A percentile compares a stretch with the other conserved stretches of the same genome.
phyloP scores from a whole-genome alignment of 2,113 vertebrate genomes.

The Trematomus loennbergii region DNA sequence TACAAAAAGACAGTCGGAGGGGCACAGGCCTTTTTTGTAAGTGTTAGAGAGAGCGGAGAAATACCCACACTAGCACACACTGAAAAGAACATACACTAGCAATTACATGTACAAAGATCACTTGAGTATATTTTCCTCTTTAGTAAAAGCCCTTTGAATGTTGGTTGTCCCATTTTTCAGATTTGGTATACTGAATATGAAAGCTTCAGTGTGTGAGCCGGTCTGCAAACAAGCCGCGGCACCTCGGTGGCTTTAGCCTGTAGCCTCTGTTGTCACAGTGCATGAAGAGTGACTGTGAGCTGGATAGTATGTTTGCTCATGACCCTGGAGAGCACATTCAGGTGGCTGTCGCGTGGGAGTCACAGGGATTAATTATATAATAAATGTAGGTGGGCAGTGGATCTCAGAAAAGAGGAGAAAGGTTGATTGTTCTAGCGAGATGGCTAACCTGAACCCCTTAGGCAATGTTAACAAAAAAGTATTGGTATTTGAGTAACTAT shows the following conservation, averaged over 20 bases:
- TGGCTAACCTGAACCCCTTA: constrained; percentile 30
- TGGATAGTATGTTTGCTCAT: constrained; percentile 55
- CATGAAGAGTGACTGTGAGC: constrained; percentile 43
- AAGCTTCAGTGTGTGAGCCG: constrained; percentile 10
- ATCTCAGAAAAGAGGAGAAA: constrained; percentile 27
- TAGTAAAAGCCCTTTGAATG: neutral
- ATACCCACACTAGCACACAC: neutral
- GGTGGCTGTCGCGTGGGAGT: constrained; percentile 57
- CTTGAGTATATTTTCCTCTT: neutral
- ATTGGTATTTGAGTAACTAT: constrained; percentile 50
- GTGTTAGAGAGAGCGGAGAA: constrained; percentile 2
- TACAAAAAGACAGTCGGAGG: constrained; percentile 56
- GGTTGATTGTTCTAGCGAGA: constrained; percentile 59
- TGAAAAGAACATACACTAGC: neutral
- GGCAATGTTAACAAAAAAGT: constrained; percentile 24
- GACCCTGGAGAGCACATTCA: constrained; percentile 53
- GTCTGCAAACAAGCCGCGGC: constrained; percentile 34
- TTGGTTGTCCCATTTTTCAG: neutral
- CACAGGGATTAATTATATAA: constrained; percentile 70
- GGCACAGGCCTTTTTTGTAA: constrained; percentile 16
- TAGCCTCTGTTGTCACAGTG: constrained; percentile 63
- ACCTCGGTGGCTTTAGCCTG: constrained; percentile 43
- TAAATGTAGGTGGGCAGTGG: constrained; percentile 56
- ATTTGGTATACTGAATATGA: constrained; percentile 7
- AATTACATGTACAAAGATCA: neutral